phyloP scores from a whole-genome alignment of 2,113 vertebrate genomes.

The Plotosus lineatus region DNA sequence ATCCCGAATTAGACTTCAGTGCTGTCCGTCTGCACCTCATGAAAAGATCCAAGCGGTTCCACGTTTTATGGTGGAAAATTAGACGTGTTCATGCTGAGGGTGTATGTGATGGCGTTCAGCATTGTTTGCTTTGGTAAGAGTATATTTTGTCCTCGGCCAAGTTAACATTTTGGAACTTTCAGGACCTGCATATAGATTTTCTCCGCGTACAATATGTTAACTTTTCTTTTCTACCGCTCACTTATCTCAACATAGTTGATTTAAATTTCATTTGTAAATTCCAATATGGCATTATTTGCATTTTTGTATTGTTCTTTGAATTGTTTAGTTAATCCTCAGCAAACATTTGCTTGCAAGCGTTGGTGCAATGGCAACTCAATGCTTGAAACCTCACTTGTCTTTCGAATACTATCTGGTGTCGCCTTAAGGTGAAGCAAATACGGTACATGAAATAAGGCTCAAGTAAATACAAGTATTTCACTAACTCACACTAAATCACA shows the following conservation, averaged over 20 bases:
- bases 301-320: neutral
- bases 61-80: constrained; percentile 54
- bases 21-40: constrained; percentile 55
- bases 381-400: neutral
- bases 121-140: constrained; percentile 55
- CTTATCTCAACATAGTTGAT: constrained; percentile 14
- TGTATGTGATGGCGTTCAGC: constrained; percentile 50
- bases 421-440: neutral
- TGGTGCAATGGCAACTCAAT: constrained; percentile 3
- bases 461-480: constrained; percentile 17
- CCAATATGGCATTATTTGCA: neutral
- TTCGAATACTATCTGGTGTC: neutral
- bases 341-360: neutral
- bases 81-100: constrained; percentile 47
- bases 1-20: constrained; percentile 52
- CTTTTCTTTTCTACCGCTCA: constrained; percentile 34
- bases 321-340: neutral
- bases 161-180: constrained; percentile 36
- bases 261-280: neutral
- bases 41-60: constrained; percentile 46
- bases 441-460: neutral
- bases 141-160: constrained; percentile 34
- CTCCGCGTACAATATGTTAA: constrained; percentile 27
- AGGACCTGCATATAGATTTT: constrained; percentile 26
- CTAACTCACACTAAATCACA: constrained; percentile 34